Conservation (phyloP, 1,140 invertebrate genomes). For the Kradibia gibbosae region DNA sequence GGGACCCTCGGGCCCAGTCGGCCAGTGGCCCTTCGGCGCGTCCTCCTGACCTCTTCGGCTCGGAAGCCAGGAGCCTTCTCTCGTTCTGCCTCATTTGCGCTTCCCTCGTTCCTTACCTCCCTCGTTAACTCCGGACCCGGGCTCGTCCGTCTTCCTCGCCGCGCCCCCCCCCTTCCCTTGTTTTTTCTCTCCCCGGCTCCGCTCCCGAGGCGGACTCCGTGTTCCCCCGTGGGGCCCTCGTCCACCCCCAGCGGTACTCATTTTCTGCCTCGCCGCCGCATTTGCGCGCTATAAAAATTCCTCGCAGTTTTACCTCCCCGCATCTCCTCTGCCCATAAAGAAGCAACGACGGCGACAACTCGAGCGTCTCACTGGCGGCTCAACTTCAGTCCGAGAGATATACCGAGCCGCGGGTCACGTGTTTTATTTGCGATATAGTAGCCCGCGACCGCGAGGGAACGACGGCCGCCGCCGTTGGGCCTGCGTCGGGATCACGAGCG, state of each 20-base stretch:
- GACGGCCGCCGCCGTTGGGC: background rate
- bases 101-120: background rate
- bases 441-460: background rate
- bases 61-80: too few species aligned
- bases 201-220: too few species aligned
- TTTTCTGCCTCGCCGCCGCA: background rate
- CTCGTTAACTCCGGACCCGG: background rate
- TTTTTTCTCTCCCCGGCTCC: background rate
- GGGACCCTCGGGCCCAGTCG: too few species aligned
- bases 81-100: too few species aligned
- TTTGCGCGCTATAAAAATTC: slow-evolving; percentile 11
- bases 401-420: background rate
- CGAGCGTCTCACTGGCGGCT: background rate
- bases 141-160: background rate
- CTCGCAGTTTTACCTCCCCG: background rate
- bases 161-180: background rate
- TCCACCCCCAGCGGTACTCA: background rate
- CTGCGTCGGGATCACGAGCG: background rate
- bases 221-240: too few species aligned
- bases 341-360: background rate
- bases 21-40: too few species aligned
- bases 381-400: background rate
- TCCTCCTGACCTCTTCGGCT: too few species aligned
- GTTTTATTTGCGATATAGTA: slow-evolving; percentile 8
- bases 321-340: background rate